Base-by-base conservation (phyloP, 2,888 invertebrate species). In the Carabus problematicus region DNA sequence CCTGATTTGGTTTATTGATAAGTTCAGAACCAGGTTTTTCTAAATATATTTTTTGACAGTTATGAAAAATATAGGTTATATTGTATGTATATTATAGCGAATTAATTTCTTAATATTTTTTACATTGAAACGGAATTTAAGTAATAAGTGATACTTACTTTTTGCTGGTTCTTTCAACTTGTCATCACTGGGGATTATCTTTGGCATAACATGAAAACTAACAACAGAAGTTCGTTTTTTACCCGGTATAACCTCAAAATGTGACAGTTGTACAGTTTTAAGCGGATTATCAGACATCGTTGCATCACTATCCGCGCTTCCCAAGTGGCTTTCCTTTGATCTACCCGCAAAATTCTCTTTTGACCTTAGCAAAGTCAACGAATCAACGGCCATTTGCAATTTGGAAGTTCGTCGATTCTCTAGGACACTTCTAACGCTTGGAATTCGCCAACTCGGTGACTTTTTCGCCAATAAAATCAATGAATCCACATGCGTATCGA, bases 1-100 rank as follows among this genome's bases (percentile, higher is more conserved):
- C 72, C 41, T 61, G 70, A n/a, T 71, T 70, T 1, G 71, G 67
- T 64, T 75, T 73, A 1, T 58, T 72, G 45, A 74, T 55, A 58
- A 74, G 74, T 55, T 75, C 52, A 52, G 16, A 16, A 18, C 8
- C 52, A 18, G 1, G 1, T 18, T 16, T 6, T 1, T 52, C 52
- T 52, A 52, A 14, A 52, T 11, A 9, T 14, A 11, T 6, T 3
- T 29, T 29, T 29, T 29, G 29, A 29, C 29, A 29, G 6, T 29
- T 29, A 6, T 29, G 6, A 29, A n/a, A n/a, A n/a, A n/a, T n/a
- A n/a, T n/a, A n/a, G n/a, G n/a, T n/a, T n/a, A n/a, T n/a, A n/a
- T n/a, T n/a, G n/a, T n/a, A n/a, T n/a, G n/a, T n/a, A n/a, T n/a
- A n/a, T n/a, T n/a, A n/a, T n/a, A n/a, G n/a, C n/a, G n/a, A n/a